A percentile compares a stretch with the other conserved stretches of the same genome.
Evolutionary conservation across 2,113 vertebrate species (phyloP).

Genomic region (Condylura cristata): DNA sequence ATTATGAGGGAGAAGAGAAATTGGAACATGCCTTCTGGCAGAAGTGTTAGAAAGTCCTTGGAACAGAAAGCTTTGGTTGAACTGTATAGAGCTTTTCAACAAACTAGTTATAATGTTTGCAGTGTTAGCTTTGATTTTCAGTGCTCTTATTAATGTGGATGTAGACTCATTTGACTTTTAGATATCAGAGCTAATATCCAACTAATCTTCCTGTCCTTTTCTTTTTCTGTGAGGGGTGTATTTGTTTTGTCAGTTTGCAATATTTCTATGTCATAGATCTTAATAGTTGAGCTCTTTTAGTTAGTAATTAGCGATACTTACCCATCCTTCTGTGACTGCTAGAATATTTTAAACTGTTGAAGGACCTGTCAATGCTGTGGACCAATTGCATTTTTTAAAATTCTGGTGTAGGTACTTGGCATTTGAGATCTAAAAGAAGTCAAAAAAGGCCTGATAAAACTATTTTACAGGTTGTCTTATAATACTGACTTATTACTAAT

Average conservation of each 20-base stretch:
- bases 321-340: neutral
- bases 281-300: neutral
- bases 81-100: neutral
- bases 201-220: neutral
- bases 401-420: neutral
- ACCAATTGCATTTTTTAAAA: neutral
- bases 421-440: neutral
- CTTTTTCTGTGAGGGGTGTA: neutral
- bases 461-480: neutral
- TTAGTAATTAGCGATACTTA: neutral
- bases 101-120: neutral
- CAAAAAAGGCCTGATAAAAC: neutral
- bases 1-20: neutral
- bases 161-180: neutral
- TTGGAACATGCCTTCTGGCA: neutral
- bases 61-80: neutral
- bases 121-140: slow-evolving; percentile 12
- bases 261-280: neutral
- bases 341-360: slow-evolving; percentile 18
- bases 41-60: neutral
- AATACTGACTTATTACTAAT: neutral
- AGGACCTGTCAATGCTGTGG: neutral
- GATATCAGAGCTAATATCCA: neutral
- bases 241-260: neutral
- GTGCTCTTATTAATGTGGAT: neutral